Evolutionary conservation across 2,797 vertebrate genomes (phyloP).

Genomic region (Aulostomus chinensis): DNA sequence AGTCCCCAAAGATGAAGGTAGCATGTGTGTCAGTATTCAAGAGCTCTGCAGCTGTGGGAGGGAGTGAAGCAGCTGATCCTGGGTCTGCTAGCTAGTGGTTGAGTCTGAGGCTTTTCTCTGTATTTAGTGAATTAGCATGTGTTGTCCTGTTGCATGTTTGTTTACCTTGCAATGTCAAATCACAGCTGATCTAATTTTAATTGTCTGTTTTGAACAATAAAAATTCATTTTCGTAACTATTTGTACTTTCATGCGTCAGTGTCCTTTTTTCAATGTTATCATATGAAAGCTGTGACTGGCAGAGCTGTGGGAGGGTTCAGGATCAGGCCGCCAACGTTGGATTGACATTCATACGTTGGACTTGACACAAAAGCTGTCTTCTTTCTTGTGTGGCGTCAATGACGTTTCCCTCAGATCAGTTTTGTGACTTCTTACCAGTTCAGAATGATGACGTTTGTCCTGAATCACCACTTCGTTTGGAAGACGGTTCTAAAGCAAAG

Average conservation of each 20-base stretch:
- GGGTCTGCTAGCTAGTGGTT: conserved; percentile 50
- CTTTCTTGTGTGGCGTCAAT: no score
- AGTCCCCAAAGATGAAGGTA: background rate
- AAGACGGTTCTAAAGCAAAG: no score
- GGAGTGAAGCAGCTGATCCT: conserved; percentile 12
- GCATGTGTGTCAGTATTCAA: conserved; percentile 10
- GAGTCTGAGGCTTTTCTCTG: conserved; percentile 41
- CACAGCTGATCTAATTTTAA: conserved; percentile 49
- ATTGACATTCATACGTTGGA: no score
- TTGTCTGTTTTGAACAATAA: conserved; percentile 71
- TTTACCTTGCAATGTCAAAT: conserved; percentile 40
- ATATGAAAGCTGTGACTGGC: no score
- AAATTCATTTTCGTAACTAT: conserved; percentile 60
- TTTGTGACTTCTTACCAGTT: no score
- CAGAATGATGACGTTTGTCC: no score
- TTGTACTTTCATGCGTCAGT: conserved; percentile 2
- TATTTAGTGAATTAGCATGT: conserved; percentile 56
- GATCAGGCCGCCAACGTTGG: no score
- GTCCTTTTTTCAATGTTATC: background rate
- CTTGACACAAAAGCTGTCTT: no score
- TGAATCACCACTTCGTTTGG: no score
- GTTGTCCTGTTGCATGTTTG: conserved; percentile 71
- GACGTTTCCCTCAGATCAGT: no score
- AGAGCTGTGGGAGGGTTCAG: no score
- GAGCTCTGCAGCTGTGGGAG: background rate